phyloP scores from a whole-genome alignment of 1,140 invertebrate species.

The Orchestia grillus region DNA sequence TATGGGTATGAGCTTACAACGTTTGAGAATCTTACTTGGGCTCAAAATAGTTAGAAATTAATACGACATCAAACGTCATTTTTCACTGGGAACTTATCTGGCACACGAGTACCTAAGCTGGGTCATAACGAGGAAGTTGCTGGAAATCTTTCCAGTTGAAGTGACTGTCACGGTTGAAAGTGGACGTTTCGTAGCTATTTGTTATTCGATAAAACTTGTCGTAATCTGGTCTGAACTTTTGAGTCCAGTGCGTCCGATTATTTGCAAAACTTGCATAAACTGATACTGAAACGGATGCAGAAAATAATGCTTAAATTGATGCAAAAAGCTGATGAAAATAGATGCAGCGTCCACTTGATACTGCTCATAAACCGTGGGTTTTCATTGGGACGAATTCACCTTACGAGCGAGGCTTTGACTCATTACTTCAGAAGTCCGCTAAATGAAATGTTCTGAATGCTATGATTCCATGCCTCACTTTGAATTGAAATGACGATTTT shows the following conservation, averaged over 20 bases:
- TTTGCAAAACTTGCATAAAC: background rate
- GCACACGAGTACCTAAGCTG: too few relatives aligned
- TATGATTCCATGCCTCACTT: background rate
- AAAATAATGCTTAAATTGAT: background rate
- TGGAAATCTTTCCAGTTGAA: too few relatives aligned
- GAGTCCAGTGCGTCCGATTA: too few relatives aligned
- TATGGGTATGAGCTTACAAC: background rate
- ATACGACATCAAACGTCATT: background rate
- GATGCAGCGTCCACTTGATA: too few relatives aligned
- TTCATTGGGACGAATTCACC: background rate
- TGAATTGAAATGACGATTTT: slow-evolving; percentile 11
- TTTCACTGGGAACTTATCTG: too few relatives aligned
- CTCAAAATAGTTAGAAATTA: background rate
- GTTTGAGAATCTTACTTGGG: background rate
- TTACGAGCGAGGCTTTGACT: background rate
- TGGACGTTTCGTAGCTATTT: too few relatives aligned
- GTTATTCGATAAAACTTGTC: too few relatives aligned
- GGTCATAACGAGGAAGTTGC: too few relatives aligned
- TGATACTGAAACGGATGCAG: background rate
- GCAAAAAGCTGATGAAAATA: too few relatives aligned
- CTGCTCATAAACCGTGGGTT: too few relatives aligned
- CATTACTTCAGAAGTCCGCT: background rate
- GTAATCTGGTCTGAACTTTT: too few relatives aligned
- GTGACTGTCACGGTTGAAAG: too few relatives aligned
- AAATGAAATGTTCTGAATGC: background rate